Percentiles rank a stretch among this genome's conserved stretches.
Conservation (phyloP, 2,797 vertebrate genomes). For the Danio kyathit region DNA sequence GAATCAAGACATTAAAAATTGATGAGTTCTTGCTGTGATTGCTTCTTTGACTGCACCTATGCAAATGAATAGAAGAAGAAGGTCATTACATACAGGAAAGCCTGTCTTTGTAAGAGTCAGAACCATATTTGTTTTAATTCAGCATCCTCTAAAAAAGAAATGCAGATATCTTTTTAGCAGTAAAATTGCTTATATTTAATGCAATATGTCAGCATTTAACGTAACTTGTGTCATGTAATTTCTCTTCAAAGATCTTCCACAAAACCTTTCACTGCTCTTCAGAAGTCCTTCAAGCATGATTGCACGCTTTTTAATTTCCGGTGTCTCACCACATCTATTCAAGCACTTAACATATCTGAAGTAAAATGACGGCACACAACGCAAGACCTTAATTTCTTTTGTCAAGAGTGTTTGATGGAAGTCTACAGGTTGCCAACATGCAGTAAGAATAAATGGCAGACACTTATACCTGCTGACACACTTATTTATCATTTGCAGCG, state of each 20-base stretch:
- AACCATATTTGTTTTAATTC: constrained; percentile 14
- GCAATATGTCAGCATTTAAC: not conserved
- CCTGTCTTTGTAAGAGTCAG: not conserved
- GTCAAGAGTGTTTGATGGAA: constrained; percentile 47
- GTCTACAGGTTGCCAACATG: constrained; percentile 42
- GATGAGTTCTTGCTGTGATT: constrained; percentile 28
- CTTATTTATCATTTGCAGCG: constrained; percentile 24
- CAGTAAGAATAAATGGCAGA: constrained; percentile 20
- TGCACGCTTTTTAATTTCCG: constrained; percentile 43
- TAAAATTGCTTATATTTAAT: constrained; percentile 19
- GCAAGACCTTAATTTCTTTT: constrained; percentile 37
- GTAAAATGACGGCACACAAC: constrained; percentile 6
- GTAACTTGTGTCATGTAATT: not conserved
- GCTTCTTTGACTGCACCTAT: constrained; percentile 16
- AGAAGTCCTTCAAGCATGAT: constrained; percentile 42
- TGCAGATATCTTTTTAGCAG: constrained; percentile 12
- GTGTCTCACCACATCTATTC: constrained; percentile 12
- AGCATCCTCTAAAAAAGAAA: constrained; percentile 1
- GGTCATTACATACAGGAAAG: constrained; percentile 8
- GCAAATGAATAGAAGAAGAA: constrained; percentile 21
- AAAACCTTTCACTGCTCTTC: constrained; percentile 27
- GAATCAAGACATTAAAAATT: constrained; percentile 16
- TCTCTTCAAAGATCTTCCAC: constrained; percentile 26
- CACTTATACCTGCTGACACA: constrained; percentile 18
- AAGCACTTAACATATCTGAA: constrained; percentile 37